Base-by-base conservation (phyloP, 2,113 vertebrate genomes). In the Casuarius casuarius region DNA sequence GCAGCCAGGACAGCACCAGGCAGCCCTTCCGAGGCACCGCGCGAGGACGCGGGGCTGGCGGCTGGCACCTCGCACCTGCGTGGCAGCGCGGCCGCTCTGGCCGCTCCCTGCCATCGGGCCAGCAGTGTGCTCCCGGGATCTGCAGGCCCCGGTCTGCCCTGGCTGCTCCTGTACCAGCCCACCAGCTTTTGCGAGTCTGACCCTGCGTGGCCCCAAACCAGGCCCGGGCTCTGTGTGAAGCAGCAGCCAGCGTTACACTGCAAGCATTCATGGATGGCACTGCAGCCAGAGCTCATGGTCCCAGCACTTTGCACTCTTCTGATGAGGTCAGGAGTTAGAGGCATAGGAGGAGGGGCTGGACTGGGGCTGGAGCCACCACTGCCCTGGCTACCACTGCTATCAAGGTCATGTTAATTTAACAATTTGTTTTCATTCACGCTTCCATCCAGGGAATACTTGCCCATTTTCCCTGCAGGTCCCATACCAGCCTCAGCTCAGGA, bases 161-260 rank as follows among this genome's bases (percentile, higher is more conserved):
- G 0, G 51, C 54, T 21, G 61, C 51, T 72, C 58, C 85, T 21
- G 19, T 2, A 0, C 0, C 10, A 12, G 4, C n/a, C 29, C 72
- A 35, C 31, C 62, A 44, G 73, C 42, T 58, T 7, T 42, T 14
- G 52, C 44, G 3, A n/a, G 48, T 33, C 14, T 42, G 58, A 8
- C 14, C 26, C 29, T 18, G 44, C 4, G 0, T 19, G 46, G 46
- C 18, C 46, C 52, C 52, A 7, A 28, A 56, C 9, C 29, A 31
- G 54, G 28, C 28, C 44, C 38, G 33, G 15, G 51, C 48, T 52
- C 22, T 2, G 0, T 0, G 0, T 3, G 1, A 29, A 38, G 54
- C 3, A 0, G 63, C 2, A 49, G 52, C 2, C 0, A 31, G 46
- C 7, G 18, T 48, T 48, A 48, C 18, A 7, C 46, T 48, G 19